A percentile compares a stretch with the other conserved stretches of the same genome.
phyloP scores from a whole-genome alignment of 2,113 vertebrate species.

The Vulpes vulpes region DNA sequence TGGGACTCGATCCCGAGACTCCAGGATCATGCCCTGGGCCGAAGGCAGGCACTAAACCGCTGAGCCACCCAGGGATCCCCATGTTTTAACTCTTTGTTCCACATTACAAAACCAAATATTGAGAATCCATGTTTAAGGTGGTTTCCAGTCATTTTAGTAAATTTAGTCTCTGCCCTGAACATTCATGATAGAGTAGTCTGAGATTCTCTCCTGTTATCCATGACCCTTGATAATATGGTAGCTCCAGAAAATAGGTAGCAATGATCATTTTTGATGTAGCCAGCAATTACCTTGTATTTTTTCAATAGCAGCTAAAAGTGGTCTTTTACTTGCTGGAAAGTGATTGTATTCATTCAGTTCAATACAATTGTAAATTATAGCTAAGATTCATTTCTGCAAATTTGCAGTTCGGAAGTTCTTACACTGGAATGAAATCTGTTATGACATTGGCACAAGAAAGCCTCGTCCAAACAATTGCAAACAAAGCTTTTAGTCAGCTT shows the following conservation, averaged over 20 bases:
- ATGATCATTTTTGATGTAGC: background rate
- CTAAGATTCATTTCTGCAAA: background rate
- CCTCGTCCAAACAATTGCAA: background rate
- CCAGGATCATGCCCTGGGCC: too few relatives aligned
- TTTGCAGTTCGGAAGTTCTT: background rate
- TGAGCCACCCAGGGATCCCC: too few relatives aligned
- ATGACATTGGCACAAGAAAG: background rate
- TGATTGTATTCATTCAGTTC: conserved; percentile 36
- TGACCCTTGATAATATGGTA: background rate
- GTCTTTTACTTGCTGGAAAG: conserved; percentile 38
- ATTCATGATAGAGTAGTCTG: background rate
- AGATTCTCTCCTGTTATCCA: background rate
- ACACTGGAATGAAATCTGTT: conserved; percentile 6
- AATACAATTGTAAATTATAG: conserved; percentile 27
- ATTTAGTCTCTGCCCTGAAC: background rate
- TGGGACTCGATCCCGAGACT: too few relatives aligned
- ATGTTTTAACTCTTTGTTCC: background rate
- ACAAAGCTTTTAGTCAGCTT: conserved; percentile 28
- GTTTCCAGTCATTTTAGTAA: background rate
- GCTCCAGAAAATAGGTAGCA: background rate
- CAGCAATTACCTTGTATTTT: conserved; percentile 5
- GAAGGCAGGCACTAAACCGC: too few relatives aligned
- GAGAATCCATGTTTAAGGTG: background rate
- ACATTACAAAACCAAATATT: background rate
- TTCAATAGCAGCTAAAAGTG: background rate